Conservation (phyloP, 2,797 vertebrate genomes). For the Phoxinus dragarum region DNA sequence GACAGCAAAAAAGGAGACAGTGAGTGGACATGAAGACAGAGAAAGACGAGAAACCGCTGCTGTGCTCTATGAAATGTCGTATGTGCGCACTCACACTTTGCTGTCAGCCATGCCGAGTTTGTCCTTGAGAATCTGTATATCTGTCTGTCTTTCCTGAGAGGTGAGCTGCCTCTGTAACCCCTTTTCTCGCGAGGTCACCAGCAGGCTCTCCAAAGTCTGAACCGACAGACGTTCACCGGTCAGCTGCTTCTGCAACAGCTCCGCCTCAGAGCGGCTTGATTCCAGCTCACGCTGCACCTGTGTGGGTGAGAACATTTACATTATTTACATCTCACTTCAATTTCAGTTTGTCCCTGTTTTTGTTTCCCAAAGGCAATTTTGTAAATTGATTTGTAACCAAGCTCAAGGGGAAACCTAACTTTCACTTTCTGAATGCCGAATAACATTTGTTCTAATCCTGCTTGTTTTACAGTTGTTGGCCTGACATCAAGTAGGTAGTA, state of each 20-base stretch:
- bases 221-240: slow-evolving; percentile 76
- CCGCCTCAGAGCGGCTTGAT: slow-evolving; percentile 73
- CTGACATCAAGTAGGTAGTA: not conserved
- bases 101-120: slow-evolving; percentile 77
- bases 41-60: not conserved
- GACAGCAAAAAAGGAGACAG: not conserved
- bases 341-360: not conserved
- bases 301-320: slow-evolving; percentile 3
- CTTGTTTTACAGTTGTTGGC: not conserved
- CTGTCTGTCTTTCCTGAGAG: slow-evolving; percentile 78
- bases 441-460: not conserved
- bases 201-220: slow-evolving; percentile 77
- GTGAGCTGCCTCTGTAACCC: slow-evolving; percentile 73
- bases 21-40: not conserved
- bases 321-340: not conserved
- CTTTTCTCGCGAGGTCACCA: slow-evolving; percentile 75
- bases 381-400: no score
- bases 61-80: not conserved
- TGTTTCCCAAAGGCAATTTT: not conserved
- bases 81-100: slow-evolving; percentile 73
- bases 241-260: slow-evolving; percentile 80
- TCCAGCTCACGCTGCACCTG: slow-evolving; percentile 78
- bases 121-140: slow-evolving; percentile 80
- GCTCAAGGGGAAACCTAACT: not conserved
- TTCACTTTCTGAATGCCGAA: not conserved